A percentile compares a stretch with the other conserved stretches of the same genome.
Conservation (phyloP, 2,888 invertebrate species). For the Athalia cordata region DNA sequence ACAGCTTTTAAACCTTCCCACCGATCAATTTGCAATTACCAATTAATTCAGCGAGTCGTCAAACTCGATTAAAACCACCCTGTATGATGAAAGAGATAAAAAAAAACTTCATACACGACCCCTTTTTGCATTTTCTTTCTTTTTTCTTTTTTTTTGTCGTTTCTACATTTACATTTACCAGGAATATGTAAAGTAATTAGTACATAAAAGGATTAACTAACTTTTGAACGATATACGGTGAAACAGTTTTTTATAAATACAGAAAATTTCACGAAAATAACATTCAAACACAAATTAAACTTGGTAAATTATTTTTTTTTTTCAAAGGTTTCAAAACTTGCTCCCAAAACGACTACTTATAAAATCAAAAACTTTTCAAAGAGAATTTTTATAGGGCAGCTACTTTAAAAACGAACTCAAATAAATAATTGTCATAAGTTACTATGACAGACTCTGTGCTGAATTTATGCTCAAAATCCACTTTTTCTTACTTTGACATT, state of each 20-base stretch:
- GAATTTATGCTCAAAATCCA: too few species aligned
- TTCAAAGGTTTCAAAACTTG: too few species aligned
- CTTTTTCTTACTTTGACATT: too few species aligned
- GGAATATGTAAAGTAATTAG: background rate
- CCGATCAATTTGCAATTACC: constrained; percentile 39
- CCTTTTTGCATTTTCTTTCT: background rate
- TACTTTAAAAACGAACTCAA: too few species aligned
- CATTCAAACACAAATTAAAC: too few species aligned
- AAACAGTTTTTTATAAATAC: background rate
- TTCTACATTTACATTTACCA: background rate
- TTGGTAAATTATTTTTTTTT: too few species aligned
- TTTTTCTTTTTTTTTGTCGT: background rate
- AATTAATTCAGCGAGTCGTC: constrained; percentile 23
- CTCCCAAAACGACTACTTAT: too few species aligned
- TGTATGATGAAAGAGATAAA: background rate
- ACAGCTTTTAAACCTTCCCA: background rate
- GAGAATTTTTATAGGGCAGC: too few species aligned
- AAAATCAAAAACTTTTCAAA: too few species aligned
- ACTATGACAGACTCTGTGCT: too few species aligned
- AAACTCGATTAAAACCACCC: background rate
- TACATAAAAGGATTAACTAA: background rate
- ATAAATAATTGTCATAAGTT: too few species aligned
- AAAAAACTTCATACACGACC: background rate
- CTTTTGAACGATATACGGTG: background rate
- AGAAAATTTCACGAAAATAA: too few species aligned